Base-by-base conservation (phyloP, 1,140 invertebrate species). In the Drosophila setifemur region DNA sequence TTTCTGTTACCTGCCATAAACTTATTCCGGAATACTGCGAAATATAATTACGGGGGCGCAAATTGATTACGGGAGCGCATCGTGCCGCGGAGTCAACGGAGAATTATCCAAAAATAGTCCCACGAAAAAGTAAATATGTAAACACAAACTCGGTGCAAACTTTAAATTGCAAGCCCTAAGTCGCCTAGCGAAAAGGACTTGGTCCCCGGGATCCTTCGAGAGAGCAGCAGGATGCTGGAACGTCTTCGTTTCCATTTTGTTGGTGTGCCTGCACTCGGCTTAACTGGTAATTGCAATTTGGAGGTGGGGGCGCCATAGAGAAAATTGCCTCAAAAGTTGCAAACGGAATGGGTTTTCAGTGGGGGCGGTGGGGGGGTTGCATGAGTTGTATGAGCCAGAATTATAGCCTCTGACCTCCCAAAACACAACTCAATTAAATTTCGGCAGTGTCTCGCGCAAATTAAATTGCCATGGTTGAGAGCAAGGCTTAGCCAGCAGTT, bases 281-380 rank as follows among this genome's bases (percentile, higher is more conserved):
- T 55, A 52, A 53, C 52, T 60, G 26, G 57, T 61, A 61, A 61
- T 61, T 61, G 54, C 37, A 61, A 37, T 61, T 61, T 43, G 26
- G 37, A 33, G 31, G 42, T n/a, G n/a, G 21, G 48, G 48, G 33
- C 19, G 45, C 8, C 8, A 23, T 23, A 29, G 25, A 19, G 55
- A 21, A 28, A 33, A 61, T 58, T 61, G 52, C 52, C 52, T 21
- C 26, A 12, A 61, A 58, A 57, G n/a, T 21, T 53, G 37, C n/a
- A 11, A 7, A 14, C 19, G 4, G 28, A 58, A 43, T 42, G 26
- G 8, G 50, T 9, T 43, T 7, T n/a, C n/a, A n/a, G n/a, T n/a
- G 11, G 4, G 11, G 8, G 26, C 18, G 14, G 21, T 23, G 26
- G 12, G 18, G 14, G 23, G 9, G 3, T n/a, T n/a, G n/a, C n/a